Percentiles rank a stretch among this genome's conserved stretches.
Evolutionary conservation across 2,113 vertebrate species (phyloP).

Genomic region (Limnothrissa miodon): DNA sequence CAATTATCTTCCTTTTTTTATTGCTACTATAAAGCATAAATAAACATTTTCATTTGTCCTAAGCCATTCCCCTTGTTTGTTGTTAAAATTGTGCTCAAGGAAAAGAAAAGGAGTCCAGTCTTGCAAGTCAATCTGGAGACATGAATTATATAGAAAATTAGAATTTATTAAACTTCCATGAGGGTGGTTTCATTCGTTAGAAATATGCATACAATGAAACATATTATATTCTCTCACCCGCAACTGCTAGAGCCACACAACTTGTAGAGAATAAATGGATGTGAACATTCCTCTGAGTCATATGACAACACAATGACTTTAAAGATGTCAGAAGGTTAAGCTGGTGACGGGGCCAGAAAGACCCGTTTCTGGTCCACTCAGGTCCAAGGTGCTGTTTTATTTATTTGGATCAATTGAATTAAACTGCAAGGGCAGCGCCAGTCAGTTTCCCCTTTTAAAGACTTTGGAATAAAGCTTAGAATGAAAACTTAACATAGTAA

Average conservation of each 20-base stretch:
- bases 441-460: background rate
- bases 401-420: background rate
- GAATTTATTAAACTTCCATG: slow-evolving; percentile 70
- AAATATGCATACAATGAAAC: slow-evolving; percentile 49
- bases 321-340: background rate
- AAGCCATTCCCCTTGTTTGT: slow-evolving; percentile 25
- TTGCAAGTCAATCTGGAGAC: background rate
- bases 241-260: slow-evolving; percentile 34
- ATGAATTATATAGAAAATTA: slow-evolving; percentile 55
- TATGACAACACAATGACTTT: background rate
- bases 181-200: slow-evolving; percentile 60
- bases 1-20: slow-evolving; percentile 13
- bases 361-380: background rate
- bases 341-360: background rate
- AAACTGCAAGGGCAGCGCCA: background rate
- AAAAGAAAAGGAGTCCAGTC: background rate
- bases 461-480: slow-evolving; percentile 4
- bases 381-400: background rate
- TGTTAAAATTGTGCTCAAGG: background rate
- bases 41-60: slow-evolving; percentile 16
- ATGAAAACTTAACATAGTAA: slow-evolving; percentile 50
- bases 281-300: background rate
- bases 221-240: slow-evolving; percentile 25
- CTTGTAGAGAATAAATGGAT: background rate
- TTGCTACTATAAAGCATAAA: slow-evolving; percentile 10